phyloP scores from a whole-genome alignment of 1,140 invertebrate genomes.

The Leptinotarsa defecta region DNA sequence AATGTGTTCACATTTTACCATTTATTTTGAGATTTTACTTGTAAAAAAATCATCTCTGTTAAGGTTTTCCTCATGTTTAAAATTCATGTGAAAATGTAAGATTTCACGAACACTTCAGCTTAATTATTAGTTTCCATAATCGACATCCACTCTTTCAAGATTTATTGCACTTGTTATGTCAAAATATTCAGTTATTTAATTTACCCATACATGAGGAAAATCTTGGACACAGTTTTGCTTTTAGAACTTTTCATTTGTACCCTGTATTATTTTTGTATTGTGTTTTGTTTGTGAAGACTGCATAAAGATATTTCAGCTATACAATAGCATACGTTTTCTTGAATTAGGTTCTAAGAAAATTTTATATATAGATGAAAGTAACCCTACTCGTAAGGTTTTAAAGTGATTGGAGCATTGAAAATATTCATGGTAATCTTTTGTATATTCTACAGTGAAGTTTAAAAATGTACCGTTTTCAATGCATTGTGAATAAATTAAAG shows the following conservation, averaged over 20 bases:
- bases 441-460: conserved; percentile 9
- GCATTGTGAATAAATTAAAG: conserved; percentile 15
- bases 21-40: background rate
- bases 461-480: background rate
- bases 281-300: conserved; percentile 4
- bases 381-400: background rate
- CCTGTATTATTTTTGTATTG: background rate
- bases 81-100: too few species aligned
- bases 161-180: background rate
- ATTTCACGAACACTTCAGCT: background rate
- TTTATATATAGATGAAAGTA: conserved; percentile 7
- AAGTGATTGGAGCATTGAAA: background rate
- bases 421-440: conserved; percentile 7
- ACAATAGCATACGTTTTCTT: background rate
- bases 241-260: too few species aligned
- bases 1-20: background rate
- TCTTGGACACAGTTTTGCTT: too few species aligned
- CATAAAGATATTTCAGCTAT: conserved; percentile 14
- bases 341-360: conserved; percentile 3
- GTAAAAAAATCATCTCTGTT: background rate
- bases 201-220: background rate
- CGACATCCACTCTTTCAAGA: background rate
- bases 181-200: background rate
- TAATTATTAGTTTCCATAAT: background rate
- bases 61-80: too few species aligned